phyloP scores from a whole-genome alignment of 2,113 vertebrate species.

The Periophthalmodon schlosseri region DNA sequence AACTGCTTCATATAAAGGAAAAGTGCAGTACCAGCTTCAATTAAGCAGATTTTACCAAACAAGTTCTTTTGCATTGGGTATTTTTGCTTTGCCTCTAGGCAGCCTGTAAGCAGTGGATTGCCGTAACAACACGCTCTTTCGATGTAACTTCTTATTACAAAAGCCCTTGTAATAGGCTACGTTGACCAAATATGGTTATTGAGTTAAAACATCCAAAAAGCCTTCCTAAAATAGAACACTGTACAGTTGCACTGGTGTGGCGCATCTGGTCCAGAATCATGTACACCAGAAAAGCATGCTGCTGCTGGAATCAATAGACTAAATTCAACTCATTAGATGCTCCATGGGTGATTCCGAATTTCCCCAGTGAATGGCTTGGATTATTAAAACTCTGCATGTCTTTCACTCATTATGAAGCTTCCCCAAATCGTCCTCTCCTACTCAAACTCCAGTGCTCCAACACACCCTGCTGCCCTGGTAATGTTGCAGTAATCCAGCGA shows the following conservation, averaged over 20 bases:
- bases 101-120: too few relatives aligned
- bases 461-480: neutral
- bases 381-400: slow-evolving; percentile 25
- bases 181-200: neutral
- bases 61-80: too few relatives aligned
- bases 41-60: neutral
- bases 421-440: neutral
- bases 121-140: too few relatives aligned
- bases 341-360: slow-evolving; percentile 14
- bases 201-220: neutral
- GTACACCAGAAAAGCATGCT: neutral
- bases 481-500: slow-evolving; percentile 8
- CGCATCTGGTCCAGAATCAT: neutral
- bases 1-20: neutral
- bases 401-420: slow-evolving; percentile 16
- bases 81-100: too few relatives aligned
- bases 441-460: neutral
- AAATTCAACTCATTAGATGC: slow-evolving; percentile 27
- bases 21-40: neutral
- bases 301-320: slow-evolving; percentile 3
- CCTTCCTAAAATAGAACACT: neutral
- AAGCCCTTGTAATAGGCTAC: neutral
- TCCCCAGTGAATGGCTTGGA: slow-evolving; percentile 21
- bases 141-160: too few relatives aligned
- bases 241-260: neutral